phyloP scores from a whole-genome alignment of 2,113 vertebrate genomes.

The Siphamia tubifer region DNA sequence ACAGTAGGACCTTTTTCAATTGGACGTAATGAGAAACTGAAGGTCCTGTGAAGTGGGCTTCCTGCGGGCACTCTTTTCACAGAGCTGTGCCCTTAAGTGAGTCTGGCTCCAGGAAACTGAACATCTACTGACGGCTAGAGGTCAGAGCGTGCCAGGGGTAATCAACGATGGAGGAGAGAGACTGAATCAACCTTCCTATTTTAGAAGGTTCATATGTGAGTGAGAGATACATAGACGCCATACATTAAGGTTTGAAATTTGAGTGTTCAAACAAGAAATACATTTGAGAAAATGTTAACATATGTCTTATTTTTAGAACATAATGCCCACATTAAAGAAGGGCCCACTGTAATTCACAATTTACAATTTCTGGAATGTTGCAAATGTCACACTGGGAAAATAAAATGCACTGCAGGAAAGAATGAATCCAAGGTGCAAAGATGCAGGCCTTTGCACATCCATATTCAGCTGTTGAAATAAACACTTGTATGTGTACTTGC shows the following conservation, averaged over 20 bases:
- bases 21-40: slow-evolving; percentile 49
- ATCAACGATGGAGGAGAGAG: slow-evolving; percentile 28
- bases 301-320: too few relatives aligned
- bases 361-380: too few relatives aligned
- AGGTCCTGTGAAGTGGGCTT: slow-evolving; percentile 6
- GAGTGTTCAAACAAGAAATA: too few relatives aligned
- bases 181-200: slow-evolving; percentile 22
- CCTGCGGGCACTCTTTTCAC: slow-evolving; percentile 15
- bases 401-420: too few relatives aligned
- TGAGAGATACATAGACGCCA: neutral
- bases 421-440: too few relatives aligned
- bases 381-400: too few relatives aligned
- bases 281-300: too few relatives aligned
- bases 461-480: too few relatives aligned
- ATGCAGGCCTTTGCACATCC: too few relatives aligned
- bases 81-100: slow-evolving; percentile 29
- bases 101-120: slow-evolving; percentile 49
- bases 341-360: too few relatives aligned
- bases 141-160: slow-evolving; percentile 45
- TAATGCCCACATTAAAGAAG: too few relatives aligned
- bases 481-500: too few relatives aligned
- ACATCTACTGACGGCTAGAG: slow-evolving; percentile 53
- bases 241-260: neutral
- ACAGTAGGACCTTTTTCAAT: neutral
- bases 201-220: neutral